These are phyloP conservation scores for Pangasianodon gigas DNA, from an alignment of 2,113 vertebrate species.

Conservation along the genomic window DNA sequence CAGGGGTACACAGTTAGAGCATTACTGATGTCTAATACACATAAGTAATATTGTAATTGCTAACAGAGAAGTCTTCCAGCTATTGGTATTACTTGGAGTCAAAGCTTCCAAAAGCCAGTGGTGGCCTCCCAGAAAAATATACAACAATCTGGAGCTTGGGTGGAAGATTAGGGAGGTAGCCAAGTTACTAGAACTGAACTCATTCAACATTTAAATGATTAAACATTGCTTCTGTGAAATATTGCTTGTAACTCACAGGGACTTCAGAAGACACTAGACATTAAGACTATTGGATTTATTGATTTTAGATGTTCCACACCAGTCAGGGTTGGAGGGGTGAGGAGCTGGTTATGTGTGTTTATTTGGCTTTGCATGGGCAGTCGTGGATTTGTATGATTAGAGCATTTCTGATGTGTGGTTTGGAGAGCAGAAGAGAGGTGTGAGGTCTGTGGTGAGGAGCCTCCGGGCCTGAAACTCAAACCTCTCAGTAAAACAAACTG, in stretches of 20 bases:
- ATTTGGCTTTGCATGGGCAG: background rate
- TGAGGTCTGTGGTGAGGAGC: constrained; percentile 22
- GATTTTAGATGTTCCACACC: background rate
- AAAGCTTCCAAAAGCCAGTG: background rate
- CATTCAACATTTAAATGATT: background rate
- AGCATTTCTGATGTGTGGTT: constrained; percentile 7
- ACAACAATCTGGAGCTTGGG: background rate
- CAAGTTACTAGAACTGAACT: background rate
- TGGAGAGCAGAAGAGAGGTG: background rate
- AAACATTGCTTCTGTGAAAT: background rate
- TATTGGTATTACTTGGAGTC: background rate
- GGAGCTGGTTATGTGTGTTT: background rate
- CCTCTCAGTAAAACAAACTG: constrained; percentile 29
- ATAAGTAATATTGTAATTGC: background rate
- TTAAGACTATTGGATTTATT: constrained; percentile 8
- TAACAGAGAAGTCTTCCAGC: background rate
- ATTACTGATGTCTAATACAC: background rate
- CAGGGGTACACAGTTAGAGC: background rate
- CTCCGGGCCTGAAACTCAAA: constrained; percentile 29
- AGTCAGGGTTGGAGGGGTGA: background rate
- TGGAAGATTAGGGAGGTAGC: background rate
- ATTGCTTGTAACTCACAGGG: background rate
- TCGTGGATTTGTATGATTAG: background rate
- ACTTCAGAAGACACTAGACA: background rate
- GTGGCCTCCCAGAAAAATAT: background rate